Evolutionary conservation across 2,888 invertebrate species (phyloP).

Genomic region (Andricus quercusramuli): DNA sequence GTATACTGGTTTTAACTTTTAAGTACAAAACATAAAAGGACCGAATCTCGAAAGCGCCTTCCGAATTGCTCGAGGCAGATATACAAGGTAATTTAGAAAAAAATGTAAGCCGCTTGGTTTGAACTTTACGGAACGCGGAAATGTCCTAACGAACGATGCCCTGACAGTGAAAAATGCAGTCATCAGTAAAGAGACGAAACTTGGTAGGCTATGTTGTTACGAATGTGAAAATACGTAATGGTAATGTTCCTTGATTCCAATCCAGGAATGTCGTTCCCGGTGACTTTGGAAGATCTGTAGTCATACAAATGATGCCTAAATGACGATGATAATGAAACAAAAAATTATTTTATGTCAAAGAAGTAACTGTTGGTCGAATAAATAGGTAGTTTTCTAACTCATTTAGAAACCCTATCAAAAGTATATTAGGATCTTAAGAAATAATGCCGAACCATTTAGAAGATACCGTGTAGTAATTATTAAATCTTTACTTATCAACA

Average conservation of each 20-base stretch:
- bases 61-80: background rate
- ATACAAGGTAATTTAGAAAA: background rate
- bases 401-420: background rate
- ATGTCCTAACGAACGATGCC: background rate
- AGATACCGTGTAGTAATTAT: background rate
- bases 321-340: background rate
- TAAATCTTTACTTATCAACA: background rate
- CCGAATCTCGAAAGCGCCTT: background rate
- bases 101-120: background rate
- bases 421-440: background rate
- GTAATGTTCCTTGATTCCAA: background rate
- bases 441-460: background rate
- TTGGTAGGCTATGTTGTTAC: background rate
- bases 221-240: background rate
- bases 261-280: slow-evolving; percentile 3
- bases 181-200: slow-evolving; percentile 5
- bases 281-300: background rate
- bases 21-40: background rate
- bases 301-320: slow-evolving; percentile 1
- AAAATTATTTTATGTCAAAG: background rate
- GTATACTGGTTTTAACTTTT: background rate
- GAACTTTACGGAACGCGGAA: background rate
- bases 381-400: background rate
- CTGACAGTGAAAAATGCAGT: slow-evolving; percentile 12
- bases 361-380: background rate